Evolutionary conservation across 2,888 invertebrate species (phyloP).

Genomic region (Plebejus anna): DNA sequence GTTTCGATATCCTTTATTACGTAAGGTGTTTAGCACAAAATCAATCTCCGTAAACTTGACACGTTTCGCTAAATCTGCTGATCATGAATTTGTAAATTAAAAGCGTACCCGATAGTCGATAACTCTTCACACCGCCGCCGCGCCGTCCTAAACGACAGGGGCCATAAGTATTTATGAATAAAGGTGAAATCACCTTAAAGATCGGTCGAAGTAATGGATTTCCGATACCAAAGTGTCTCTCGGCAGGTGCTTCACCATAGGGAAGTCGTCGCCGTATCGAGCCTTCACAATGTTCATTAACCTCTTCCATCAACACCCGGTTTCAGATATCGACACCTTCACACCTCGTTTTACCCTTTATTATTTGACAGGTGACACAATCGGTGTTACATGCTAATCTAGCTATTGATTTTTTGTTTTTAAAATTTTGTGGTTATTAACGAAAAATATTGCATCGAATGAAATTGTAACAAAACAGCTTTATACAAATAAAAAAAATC

Average conservation of each 20-base stretch:
- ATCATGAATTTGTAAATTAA: slow-evolving; percentile 3
- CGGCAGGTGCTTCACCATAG: not conserved
- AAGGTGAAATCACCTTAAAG: slow-evolving; percentile 22
- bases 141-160: not conserved
- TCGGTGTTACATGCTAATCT: not conserved
- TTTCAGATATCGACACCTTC: not conserved
- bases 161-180: slow-evolving; percentile 28
- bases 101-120: slow-evolving; percentile 6
- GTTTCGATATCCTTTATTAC: slow-evolving; percentile 30
- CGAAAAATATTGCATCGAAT: not conserved
- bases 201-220: slow-evolving; percentile 26
- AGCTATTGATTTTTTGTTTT: too few species aligned
- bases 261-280: not conserved
- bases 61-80: not conserved
- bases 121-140: not conserved
- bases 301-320: not conserved
- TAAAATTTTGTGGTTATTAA: not conserved
- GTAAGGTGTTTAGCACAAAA: not conserved
- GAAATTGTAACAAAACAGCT: not conserved
- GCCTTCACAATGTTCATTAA: not conserved
- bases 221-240: slow-evolving; percentile 26
- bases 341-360: not conserved
- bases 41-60: not conserved
- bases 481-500: not conserved
- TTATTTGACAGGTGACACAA: not conserved